phyloP scores from a whole-genome alignment of 2,113 vertebrate species.

The Gymnorhina tibicen region DNA sequence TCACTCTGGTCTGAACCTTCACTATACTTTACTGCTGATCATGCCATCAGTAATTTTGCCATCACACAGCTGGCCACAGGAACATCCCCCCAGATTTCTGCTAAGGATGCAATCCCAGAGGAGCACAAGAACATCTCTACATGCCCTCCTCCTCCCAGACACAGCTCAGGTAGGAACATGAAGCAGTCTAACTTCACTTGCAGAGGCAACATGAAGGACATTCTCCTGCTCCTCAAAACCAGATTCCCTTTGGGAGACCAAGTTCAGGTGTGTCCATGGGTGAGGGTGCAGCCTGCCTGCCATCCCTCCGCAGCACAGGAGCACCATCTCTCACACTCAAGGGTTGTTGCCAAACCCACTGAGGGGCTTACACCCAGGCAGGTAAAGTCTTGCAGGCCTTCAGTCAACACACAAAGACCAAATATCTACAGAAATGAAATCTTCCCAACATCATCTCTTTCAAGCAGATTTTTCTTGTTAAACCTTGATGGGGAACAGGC shows the following conservation, averaged over 20 bases:
- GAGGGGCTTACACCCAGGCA: background rate
- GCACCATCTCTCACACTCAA: background rate
- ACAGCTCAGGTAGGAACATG: background rate
- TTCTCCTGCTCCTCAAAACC: background rate
- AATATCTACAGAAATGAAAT: background rate
- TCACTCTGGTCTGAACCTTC: background rate
- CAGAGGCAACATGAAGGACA: background rate
- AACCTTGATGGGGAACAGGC: background rate
- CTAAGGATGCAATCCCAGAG: background rate
- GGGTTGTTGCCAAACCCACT: background rate
- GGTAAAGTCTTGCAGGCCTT: background rate
- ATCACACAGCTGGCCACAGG: background rate
- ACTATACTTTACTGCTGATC: background rate
- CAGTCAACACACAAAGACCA: background rate
- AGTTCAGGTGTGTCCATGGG: background rate
- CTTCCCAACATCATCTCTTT: background rate
- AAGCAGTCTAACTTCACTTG: background rate
- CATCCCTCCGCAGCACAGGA: background rate
- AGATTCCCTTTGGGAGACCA: background rate
- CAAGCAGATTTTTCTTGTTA: background rate
- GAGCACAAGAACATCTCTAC: background rate
- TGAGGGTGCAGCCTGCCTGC: background rate
- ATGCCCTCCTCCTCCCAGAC: background rate
- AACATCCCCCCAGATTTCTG: background rate
- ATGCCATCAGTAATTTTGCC: conserved; percentile 13